These are phyloP conservation scores for Bellardia pandia DNA, from an alignment of 2,888 invertebrate species.

Conservation along the genomic window DNA sequence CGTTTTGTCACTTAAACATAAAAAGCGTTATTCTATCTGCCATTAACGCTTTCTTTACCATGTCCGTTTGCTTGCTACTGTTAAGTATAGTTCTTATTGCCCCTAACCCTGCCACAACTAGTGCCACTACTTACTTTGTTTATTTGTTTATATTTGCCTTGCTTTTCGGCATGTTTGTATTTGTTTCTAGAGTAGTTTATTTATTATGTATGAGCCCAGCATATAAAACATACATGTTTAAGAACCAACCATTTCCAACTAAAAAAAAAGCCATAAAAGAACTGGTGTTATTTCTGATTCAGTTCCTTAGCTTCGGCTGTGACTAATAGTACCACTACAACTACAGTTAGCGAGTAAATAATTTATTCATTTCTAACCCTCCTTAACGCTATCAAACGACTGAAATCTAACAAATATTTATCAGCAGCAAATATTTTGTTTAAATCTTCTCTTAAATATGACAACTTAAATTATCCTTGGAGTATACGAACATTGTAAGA, in stretches of 20 bases:
- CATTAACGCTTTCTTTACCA: constrained; percentile 72
- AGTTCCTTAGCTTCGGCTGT: constrained; percentile 56
- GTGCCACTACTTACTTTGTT: constrained; percentile 22
- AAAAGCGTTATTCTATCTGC: constrained; percentile 67
- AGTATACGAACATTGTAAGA: constrained; percentile 29
- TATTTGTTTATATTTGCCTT: constrained; percentile 57
- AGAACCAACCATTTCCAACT: background rate
- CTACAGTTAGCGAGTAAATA: constrained; percentile 55
- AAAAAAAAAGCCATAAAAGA: constrained; percentile 11
- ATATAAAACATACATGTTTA: constrained; percentile 66
- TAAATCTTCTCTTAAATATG: constrained; percentile 55
- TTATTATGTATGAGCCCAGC: constrained; percentile 69
- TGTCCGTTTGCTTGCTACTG: constrained; percentile 65
- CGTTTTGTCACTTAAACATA: constrained; percentile 46
- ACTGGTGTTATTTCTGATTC: constrained; percentile 49
- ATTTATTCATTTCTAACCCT: constrained; percentile 66
- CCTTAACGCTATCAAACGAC: constrained; percentile 49
- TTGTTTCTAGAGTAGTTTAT: constrained; percentile 59
- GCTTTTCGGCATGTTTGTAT: constrained; percentile 63
- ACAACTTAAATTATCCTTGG: constrained; percentile 62
- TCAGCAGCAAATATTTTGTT: constrained; percentile 51
- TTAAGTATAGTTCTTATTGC: constrained; percentile 69
- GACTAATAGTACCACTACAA: constrained; percentile 51
- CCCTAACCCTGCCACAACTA: constrained; percentile 26
- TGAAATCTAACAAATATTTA: constrained; percentile 64